Conservation (phyloP, 2,113 vertebrate species). For the Calidris pugnax region DNA sequence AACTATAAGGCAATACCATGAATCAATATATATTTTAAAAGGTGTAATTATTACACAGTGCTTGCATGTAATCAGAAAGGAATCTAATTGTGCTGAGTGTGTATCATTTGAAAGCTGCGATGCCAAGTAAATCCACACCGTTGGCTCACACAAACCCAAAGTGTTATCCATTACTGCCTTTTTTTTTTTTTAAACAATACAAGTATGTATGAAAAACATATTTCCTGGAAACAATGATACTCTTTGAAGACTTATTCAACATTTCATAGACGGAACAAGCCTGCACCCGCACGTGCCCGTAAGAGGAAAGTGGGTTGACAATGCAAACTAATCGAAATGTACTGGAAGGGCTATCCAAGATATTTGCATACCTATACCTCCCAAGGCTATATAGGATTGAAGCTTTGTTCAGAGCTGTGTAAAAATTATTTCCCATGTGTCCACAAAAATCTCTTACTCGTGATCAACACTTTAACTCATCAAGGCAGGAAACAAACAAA, state of each 20-base stretch:
- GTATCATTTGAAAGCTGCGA: constrained; percentile 48
- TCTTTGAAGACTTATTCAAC: constrained; percentile 58
- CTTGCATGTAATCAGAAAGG: constrained; percentile 53
- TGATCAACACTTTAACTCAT: background rate
- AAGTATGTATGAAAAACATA: constrained; percentile 41
- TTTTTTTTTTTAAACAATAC: background rate
- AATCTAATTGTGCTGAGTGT: constrained; percentile 51
- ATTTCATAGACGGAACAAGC: constrained; percentile 55
- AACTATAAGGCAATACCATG: constrained; percentile 19
- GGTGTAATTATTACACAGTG: constrained; percentile 14
- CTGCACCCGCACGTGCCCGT: constrained; percentile 2
- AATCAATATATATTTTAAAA: constrained; percentile 47
- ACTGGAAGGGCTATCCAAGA: constrained; percentile 14
- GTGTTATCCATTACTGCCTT: constrained; percentile 25
- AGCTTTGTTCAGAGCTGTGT: background rate
- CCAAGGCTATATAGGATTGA: background rate
- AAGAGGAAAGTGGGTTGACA: background rate
- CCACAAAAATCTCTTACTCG: background rate
- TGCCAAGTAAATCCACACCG: constrained; percentile 42
- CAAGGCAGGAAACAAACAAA: constrained; percentile 15
- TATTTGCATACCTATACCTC: constrained; percentile 9
- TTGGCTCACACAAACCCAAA: constrained; percentile 24
- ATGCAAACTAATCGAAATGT: background rate
- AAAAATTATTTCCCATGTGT: background rate
- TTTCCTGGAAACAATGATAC: constrained; percentile 44